Percentiles rank a stretch among this genome's conserved stretches.
Conservation (phyloP, 2,888 invertebrate species). For the Pecten maximus region DNA sequence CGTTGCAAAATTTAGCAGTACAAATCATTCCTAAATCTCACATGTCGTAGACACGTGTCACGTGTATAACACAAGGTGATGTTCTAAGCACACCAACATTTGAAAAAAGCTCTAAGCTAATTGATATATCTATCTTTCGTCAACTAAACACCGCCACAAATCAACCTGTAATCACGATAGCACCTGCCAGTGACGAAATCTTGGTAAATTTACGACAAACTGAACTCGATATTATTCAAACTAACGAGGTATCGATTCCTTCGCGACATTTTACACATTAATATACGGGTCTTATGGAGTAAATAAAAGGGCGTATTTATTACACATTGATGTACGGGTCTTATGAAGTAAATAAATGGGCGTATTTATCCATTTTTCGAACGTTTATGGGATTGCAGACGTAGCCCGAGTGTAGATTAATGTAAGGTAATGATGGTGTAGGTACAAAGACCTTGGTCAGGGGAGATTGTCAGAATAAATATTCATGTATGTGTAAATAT, state of each 20-base stretch:
- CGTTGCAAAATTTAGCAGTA: too few species aligned
- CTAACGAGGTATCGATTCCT: neutral
- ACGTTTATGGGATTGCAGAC: neutral
- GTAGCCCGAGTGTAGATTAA: too few species aligned
- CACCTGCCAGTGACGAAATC: neutral
- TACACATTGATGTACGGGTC: too few species aligned
- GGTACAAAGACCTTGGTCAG: too few species aligned
- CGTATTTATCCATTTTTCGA: neutral
- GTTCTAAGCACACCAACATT: neutral
- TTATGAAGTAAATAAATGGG: neutral
- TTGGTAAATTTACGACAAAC: slow-evolving; percentile 7
- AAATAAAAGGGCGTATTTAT: neutral
- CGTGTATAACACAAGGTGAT: neutral
- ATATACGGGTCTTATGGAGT: neutral
- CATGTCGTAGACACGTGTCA: neutral
- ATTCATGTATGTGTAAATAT: too few species aligned
- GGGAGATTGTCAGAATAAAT: too few species aligned
- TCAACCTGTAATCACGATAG: neutral
- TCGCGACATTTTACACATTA: neutral
- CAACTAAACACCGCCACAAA: neutral
- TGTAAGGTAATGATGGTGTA: too few species aligned
- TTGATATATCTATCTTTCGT: neutral
- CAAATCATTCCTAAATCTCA: too few species aligned
- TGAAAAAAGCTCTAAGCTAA: neutral
- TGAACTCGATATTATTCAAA: neutral